Evolutionary conservation across 2,113 vertebrate genomes (phyloP), one percentile per base, ranked within the genome.

Genomic region (Pelobates fuscus): DNA sequence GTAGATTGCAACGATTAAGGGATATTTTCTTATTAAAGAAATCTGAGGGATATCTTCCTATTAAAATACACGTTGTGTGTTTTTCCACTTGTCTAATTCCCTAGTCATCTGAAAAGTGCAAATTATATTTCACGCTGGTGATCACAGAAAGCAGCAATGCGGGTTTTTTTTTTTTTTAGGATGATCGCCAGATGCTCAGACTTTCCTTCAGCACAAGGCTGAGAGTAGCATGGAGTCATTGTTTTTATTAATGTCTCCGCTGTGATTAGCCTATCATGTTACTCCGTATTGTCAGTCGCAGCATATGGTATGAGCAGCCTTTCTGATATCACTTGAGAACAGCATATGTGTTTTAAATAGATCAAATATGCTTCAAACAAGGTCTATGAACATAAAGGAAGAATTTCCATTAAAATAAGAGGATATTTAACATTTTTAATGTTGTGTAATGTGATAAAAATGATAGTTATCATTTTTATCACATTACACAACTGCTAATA

Each of bases 181-280:
- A 18, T 21, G 44, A 71, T 49, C 69, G 61, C 57, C 69, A 71
- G 37, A 61, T 71, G 69, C 58, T 71, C 32, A 46, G 68, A 71
- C 41, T 71, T 71, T 71, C 10, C 37, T 6, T 2, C n/a, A 61
- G 21, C 32, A 70, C 17, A n/a, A 26, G 57, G 24, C 26, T 21
- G 41, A 46, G 57, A 71, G 24, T 60, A 61, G 69, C 60, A 61
- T 24, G 23, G 60, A 71, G 57, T 46, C 43, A 10, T 14, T 61
- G 57, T 61, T 71, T 46, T 46, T 37, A 71, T 44, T 71, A 71
- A 71, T 59, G 68, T 59, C 68, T 70, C 54, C 68, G 26, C 58
- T 70, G 54, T 70, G 32, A 70, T 71, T 71, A 71, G 69, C 69
- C 37, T 44, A 71, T 61, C 57, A 61, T 30, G 26, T 61, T 46